phyloP scores from a whole-genome alignment of 2,113 vertebrate genomes.

The Syngnathoides biaculeatus region DNA sequence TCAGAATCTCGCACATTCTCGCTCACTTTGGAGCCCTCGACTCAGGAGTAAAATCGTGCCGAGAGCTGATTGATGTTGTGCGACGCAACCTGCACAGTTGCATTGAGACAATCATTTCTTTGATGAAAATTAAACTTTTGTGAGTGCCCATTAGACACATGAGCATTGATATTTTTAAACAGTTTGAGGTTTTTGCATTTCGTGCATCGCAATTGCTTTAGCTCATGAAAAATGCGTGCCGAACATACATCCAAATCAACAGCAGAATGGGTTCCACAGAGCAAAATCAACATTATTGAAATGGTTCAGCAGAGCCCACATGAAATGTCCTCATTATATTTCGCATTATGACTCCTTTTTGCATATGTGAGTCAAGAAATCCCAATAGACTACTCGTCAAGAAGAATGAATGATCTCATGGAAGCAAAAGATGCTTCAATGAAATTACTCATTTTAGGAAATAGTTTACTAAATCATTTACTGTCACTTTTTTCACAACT shows the following conservation, averaged over 20 bases:
- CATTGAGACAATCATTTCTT: conserved; percentile 36
- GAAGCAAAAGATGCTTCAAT: not conserved
- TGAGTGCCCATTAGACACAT: conserved; percentile 6
- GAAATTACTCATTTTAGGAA: not conserved
- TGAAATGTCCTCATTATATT: not conserved
- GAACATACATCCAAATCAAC: not conserved
- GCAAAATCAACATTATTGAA: not conserved
- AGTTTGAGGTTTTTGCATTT: not conserved
- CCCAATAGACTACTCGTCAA: not conserved
- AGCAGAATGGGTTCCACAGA: not conserved
- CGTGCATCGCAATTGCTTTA: not conserved
- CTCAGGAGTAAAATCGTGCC: conserved; percentile 24
- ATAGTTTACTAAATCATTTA: not conserved
- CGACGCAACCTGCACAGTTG: conserved; percentile 48
- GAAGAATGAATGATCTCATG: not conserved
- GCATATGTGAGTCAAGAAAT: too few species aligned
- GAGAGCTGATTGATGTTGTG: conserved; percentile 57
- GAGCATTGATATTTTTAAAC: conserved; percentile 23
- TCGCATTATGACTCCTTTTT: too few species aligned
- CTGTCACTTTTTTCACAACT: not conserved
- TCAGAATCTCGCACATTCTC: conserved; percentile 32
- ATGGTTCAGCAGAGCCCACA: not conserved
- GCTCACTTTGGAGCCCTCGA: conserved; percentile 36
- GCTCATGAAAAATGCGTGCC: not conserved
- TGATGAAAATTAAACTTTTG: conserved; percentile 44